Evolutionary conservation across 2,797 vertebrate species (phyloP).

Genomic region (Pantherophis alleghaniensis): DNA sequence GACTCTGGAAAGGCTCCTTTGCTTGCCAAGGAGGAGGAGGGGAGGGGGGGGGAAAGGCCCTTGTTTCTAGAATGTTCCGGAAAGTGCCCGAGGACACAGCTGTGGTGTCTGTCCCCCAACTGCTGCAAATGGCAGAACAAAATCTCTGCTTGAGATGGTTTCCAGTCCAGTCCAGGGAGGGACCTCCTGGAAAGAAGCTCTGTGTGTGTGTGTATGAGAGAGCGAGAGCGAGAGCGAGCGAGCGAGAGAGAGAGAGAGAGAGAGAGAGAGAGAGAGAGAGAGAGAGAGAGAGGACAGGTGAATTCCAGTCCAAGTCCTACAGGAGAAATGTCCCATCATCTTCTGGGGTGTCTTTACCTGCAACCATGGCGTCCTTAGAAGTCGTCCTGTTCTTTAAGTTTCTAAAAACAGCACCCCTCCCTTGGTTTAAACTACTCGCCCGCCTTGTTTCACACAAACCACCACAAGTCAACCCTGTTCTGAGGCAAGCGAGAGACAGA

Average conservation of each 20-base stretch:
- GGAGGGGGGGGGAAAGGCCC: background rate
- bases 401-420: background rate
- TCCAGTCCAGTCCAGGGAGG: background rate
- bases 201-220: no score
- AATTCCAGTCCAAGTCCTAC: background rate
- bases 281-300: background rate
- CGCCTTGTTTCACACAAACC: background rate
- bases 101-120: background rate
- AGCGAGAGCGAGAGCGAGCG: no score
- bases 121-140: background rate
- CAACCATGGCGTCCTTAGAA: background rate
- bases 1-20: background rate
- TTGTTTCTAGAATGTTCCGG: slow-evolving; percentile 12
- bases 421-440: background rate
- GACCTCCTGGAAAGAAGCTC: background rate
- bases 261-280: no score
- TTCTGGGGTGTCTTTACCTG: background rate
- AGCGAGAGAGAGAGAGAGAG: no score
- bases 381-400: background rate
- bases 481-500: background rate
- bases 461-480: background rate
- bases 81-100: background rate
- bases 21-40: no score
- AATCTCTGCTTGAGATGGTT: background rate
- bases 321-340: background rate